These are phyloP conservation scores for Lissonota sp. DNA, from an alignment of 2,888 invertebrate genomes.

Conservation along the genomic window DNA sequence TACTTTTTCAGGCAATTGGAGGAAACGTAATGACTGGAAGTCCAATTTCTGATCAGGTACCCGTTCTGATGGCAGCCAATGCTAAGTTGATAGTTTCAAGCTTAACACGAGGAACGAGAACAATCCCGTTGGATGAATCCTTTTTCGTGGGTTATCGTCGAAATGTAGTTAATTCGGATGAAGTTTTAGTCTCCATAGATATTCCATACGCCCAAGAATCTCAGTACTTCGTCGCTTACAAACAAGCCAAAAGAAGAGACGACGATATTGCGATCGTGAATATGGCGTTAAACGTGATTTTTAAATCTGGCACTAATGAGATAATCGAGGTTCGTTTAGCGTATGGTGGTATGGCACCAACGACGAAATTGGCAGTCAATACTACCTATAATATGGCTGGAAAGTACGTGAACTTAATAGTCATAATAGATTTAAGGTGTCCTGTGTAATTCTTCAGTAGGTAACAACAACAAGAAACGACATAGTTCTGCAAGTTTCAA, in stretches of 20 bases:
- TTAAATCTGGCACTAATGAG: slow-evolving; percentile 85
- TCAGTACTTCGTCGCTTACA: slow-evolving; percentile 92
- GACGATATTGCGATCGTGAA: slow-evolving; percentile 99
- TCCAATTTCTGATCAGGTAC: slow-evolving; percentile 98
- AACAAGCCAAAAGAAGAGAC: slow-evolving; percentile 95
- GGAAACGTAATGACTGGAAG: slow-evolving; percentile 98
- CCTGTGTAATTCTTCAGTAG: no score
- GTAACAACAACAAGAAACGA: no score
- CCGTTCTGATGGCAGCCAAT: slow-evolving; percentile 93
- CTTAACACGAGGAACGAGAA: slow-evolving; percentile 85
- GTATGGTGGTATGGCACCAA: slow-evolving; percentile 98
- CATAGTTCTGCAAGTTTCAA: no score
- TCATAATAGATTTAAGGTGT: background rate
- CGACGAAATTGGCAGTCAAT: slow-evolving; percentile 89
- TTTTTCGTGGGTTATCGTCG: slow-evolving; percentile 96
- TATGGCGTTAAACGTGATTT: slow-evolving; percentile 90
- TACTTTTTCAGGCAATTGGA: slow-evolving; percentile 88
- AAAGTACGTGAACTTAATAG: slow-evolving; percentile 77
- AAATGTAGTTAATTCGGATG: slow-evolving; percentile 89
- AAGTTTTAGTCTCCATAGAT: slow-evolving; percentile 91
- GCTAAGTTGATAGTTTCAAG: slow-evolving; percentile 88
- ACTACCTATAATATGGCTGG: slow-evolving; percentile 87
- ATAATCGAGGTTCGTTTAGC: slow-evolving; percentile 89
- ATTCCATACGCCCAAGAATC: slow-evolving; percentile 88
- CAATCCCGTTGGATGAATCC: slow-evolving; percentile 88